Evolutionary conservation across 2,797 vertebrate genomes (phyloP).

Genomic region (Emydoidea blandingii): DNA sequence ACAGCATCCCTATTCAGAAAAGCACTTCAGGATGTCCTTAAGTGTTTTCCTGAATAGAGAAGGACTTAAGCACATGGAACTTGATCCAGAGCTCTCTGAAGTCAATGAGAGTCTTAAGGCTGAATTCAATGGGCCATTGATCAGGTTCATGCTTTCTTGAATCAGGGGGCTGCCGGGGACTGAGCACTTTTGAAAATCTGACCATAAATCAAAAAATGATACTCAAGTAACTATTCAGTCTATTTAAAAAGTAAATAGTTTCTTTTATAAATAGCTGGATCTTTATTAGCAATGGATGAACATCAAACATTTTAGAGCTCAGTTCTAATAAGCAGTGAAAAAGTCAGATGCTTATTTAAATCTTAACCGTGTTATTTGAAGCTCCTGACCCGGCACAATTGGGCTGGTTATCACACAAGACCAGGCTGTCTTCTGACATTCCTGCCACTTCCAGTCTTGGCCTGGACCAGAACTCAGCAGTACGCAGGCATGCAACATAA

Average conservation of each 20-base stretch:
- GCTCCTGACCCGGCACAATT: constrained; percentile 40
- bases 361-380: constrained; percentile 11
- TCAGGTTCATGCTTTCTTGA: not conserved
- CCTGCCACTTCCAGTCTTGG: not conserved
- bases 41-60: not conserved
- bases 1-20: not conserved
- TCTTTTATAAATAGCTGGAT: not conserved
- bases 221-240: not conserved
- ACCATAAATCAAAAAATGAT: not conserved
- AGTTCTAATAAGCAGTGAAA: not conserved
- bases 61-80: not conserved
- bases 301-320: not conserved
- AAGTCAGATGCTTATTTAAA: not conserved
- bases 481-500: not conserved
- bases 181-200: not conserved
- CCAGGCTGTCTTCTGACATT: not conserved
- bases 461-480: not conserved
- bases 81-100: not conserved
- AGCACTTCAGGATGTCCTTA: not conserved
- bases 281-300: constrained; percentile 16
- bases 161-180: constrained; percentile 16
- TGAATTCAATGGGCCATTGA: not conserved
- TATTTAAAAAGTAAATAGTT: not conserved
- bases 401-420: not conserved
- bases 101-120: not conserved